phyloP scores from a whole-genome alignment of 37 sponge, comb jelly and placozoan species.

The Aplysina aerophoba region DNA sequence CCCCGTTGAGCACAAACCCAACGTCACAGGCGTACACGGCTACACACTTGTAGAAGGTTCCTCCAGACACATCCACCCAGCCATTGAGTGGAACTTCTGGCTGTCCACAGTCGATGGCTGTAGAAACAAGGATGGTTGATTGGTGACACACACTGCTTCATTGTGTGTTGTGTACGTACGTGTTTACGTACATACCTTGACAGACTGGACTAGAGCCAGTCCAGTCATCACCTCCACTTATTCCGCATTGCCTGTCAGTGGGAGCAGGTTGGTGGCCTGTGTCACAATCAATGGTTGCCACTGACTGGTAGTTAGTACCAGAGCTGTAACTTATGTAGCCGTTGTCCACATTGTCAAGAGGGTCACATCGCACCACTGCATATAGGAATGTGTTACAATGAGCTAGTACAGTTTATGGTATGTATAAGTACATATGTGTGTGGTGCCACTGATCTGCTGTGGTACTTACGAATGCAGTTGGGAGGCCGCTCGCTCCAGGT shows the following conservation, averaged over 20 bases:
- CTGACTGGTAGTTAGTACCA: neutral
- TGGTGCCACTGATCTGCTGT: too few species aligned
- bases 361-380: neutral
- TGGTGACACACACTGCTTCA: too few species aligned
- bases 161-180: too few species aligned
- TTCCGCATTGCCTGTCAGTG: neutral
- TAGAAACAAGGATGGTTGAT: neutral
- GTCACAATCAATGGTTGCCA: too few species aligned
- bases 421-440: too few species aligned
- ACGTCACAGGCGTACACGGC: slow-evolving; percentile 1
- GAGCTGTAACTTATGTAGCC: neutral
- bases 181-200: too few species aligned
- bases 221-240: neutral
- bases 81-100: neutral
- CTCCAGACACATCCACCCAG: neutral
- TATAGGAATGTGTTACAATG: too few species aligned
- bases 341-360: neutral
- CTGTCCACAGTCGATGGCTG: neutral
- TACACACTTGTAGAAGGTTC: slow-evolving; percentile 12
- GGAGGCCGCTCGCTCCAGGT: neutral
- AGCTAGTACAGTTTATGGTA: too few species aligned
- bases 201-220: neutral
- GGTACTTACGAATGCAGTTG: too few species aligned
- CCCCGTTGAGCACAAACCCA: neutral
- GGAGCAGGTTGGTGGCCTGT: too few species aligned